phyloP scores from a whole-genome alignment of 2,113 vertebrate species.

The Genyomyrus donnyi region DNA sequence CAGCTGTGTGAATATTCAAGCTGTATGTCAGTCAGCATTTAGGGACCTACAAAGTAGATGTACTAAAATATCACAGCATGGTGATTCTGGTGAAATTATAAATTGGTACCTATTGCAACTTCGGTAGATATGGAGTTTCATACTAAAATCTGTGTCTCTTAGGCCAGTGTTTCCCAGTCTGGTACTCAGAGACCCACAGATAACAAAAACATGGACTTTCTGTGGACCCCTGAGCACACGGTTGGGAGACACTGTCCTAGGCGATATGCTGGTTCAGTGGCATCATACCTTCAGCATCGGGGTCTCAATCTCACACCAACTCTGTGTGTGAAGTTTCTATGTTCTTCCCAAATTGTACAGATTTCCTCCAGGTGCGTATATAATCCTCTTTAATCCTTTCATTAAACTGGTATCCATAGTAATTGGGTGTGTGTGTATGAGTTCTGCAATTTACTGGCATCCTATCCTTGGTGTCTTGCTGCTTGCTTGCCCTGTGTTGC shows the following conservation, averaged over 20 bases:
- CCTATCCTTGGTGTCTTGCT: not conserved
- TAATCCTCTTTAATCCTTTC: not conserved
- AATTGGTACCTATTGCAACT: not conserved
- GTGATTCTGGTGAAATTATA: not conserved
- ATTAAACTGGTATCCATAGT: not conserved
- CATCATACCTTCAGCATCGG: not conserved
- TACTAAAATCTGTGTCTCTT: not conserved
- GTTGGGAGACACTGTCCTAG: not conserved
- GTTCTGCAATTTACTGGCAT: not conserved
- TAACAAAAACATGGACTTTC: not conserved
- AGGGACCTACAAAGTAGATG: not conserved
- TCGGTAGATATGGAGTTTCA: not conserved
- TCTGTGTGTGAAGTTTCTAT: not conserved
- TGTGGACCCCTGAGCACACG: not conserved
- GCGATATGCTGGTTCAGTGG: not conserved
- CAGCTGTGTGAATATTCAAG: not conserved
- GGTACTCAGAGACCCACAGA: not conserved
- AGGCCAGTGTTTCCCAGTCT: not conserved
- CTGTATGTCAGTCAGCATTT: not conserved
- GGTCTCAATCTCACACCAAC: not conserved
- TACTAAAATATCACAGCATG: not conserved
- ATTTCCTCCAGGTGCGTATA: not conserved
- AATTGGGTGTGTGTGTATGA: not conserved
- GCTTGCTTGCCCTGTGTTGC: not conserved
- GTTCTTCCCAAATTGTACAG: not conserved